Percentiles rank a stretch among this genome's conserved stretches.
These are phyloP conservation scores for Xylocopa sonorina DNA, from an alignment of 1,140 invertebrate species.

Conservation along the genomic window DNA sequence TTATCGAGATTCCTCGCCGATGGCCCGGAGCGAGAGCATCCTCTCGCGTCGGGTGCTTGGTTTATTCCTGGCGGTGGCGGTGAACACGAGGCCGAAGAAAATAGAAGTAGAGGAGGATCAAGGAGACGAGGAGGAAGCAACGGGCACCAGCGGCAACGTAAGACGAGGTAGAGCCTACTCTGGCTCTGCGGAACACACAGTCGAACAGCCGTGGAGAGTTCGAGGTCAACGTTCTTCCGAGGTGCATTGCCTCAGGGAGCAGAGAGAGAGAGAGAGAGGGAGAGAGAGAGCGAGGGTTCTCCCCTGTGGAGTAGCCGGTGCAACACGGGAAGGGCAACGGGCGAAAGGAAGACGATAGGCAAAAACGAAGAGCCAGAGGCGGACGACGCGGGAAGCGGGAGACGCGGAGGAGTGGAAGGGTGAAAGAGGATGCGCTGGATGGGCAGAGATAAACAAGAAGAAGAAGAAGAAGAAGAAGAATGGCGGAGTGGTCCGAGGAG, in stretches of 20 bases:
- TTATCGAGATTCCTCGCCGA: slow-evolving; percentile 76
- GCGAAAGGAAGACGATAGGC: slow-evolving; percentile 54
- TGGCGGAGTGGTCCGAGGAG: slow-evolving; percentile 57
- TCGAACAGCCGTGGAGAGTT: slow-evolving; percentile 49
- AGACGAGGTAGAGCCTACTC: slow-evolving; percentile 51
- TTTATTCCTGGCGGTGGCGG: slow-evolving; percentile 71
- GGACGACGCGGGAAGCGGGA: slow-evolving; percentile 37
- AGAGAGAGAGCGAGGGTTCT: slow-evolving; percentile 38
- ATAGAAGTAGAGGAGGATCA: slow-evolving; percentile 46
- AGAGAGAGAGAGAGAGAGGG: too few species aligned
- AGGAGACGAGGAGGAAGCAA: slow-evolving; percentile 30
- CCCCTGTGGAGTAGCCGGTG: slow-evolving; percentile 43
- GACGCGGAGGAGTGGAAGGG: slow-evolving; percentile 38
- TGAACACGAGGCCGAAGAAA: slow-evolving; percentile 60
- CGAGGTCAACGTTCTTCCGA: slow-evolving; percentile 76
- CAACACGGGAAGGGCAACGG: slow-evolving; percentile 44
- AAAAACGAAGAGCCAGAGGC: slow-evolving; percentile 47
- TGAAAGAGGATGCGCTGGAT: slow-evolving; percentile 37
- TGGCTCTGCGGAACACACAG: slow-evolving; percentile 43
- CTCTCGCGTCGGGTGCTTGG: slow-evolving; percentile 56
- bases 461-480: slow-evolving; percentile 58
- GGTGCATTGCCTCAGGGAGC: slow-evolving; percentile 76
- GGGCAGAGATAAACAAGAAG: slow-evolving; percentile 46
- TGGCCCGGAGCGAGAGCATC: slow-evolving; percentile 70
- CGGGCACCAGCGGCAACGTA: slow-evolving; percentile 15